Conservation (phyloP, 2,113 vertebrate species). For the Hemiscyllium ocellatum region DNA sequence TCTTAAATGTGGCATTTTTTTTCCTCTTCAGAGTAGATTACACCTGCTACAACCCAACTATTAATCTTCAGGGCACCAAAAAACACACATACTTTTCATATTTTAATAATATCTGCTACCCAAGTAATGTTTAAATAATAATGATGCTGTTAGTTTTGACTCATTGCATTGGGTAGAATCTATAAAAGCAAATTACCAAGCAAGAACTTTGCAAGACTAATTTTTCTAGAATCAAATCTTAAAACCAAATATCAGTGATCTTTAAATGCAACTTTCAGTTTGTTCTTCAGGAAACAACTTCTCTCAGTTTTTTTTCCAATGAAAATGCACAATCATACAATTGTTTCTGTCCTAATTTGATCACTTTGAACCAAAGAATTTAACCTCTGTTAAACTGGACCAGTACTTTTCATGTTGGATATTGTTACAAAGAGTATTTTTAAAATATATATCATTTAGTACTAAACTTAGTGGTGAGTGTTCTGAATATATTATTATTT, state of each 20-base stretch:
- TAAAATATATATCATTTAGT: neutral
- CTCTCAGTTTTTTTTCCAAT: neutral
- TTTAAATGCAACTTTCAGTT: neutral
- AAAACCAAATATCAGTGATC: neutral
- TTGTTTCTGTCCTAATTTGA: neutral
- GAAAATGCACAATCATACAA: neutral
- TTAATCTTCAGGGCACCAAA: neutral
- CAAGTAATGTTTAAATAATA: neutral
- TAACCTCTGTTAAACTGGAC: neutral
- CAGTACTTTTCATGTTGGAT: neutral
- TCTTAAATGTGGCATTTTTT: neutral
- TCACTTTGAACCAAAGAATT: neutral
- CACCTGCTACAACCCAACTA: neutral
- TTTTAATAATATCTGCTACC: neutral
- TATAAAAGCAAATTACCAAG: neutral
- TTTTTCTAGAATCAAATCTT: neutral
- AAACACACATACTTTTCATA: neutral
- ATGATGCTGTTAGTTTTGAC: neutral
- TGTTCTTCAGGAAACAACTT: neutral
- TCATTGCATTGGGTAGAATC: neutral
- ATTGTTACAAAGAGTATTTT: neutral
- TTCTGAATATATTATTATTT: too few species aligned
- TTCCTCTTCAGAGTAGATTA: neutral
- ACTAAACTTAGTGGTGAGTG: neutral
- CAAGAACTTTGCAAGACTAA: neutral